Evolutionary conservation across 35 echinoderm and acorn worm species (phyloP).

Genomic region (Hemicentrotus pulcherrimus): DNA sequence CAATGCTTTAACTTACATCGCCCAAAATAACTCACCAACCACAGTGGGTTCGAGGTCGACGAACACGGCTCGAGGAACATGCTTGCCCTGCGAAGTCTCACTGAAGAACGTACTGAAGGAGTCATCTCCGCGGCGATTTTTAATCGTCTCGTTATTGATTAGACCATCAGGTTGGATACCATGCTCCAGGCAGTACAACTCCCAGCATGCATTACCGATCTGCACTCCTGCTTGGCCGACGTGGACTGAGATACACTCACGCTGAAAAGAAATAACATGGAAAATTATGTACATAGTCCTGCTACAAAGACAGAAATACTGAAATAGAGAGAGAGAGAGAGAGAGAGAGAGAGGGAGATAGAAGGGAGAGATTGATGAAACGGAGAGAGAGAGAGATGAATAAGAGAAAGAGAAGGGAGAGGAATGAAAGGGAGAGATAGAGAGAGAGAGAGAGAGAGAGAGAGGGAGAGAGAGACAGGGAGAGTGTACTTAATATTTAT

Average conservation of each 20-base stretch:
- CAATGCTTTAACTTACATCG: too few species aligned
- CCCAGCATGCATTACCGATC: slow-evolving; percentile 54
- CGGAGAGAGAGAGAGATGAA: too few species aligned
- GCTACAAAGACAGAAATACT: too few species aligned
- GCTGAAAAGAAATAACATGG: neutral
- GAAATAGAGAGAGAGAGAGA: too few species aligned
- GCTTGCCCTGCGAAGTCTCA: slow-evolving; percentile 58
- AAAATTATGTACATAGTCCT: too few species aligned
- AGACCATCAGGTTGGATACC: slow-evolving; percentile 69
- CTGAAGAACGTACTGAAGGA: slow-evolving; percentile 70
- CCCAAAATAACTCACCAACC: slow-evolving; percentile 47
- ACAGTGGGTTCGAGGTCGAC: slow-evolving; percentile 70
- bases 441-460: neutral
- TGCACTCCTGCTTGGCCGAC: slow-evolving; percentile 59
- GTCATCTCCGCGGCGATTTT: neutral
- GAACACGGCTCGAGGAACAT: slow-evolving; percentile 65
- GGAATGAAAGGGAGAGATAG: neutral
- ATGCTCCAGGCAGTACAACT: slow-evolving; percentile 65
- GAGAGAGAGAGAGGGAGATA: too few species aligned
- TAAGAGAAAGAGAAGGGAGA: neutral
- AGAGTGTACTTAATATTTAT: too few species aligned
- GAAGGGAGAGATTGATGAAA: too few species aligned
- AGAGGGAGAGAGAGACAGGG: too few species aligned
- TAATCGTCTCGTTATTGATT: slow-evolving; percentile 17
- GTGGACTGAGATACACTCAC: slow-evolving; percentile 64